These are phyloP conservation scores for Gastrophysa polygoni DNA, from an alignment of 2,888 invertebrate genomes.

Conservation along the genomic window DNA sequence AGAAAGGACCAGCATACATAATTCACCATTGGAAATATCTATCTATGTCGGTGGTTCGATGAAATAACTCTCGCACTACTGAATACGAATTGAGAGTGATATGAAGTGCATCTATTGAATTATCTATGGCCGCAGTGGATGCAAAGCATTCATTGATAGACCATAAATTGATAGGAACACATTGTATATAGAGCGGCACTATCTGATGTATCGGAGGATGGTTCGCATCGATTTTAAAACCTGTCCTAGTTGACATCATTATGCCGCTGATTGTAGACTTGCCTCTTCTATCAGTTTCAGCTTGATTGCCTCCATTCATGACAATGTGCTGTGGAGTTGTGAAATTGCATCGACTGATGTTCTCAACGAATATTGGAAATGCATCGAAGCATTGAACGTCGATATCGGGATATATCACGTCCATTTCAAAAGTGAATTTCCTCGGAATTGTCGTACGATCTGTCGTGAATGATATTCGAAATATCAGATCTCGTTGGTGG, in stretches of 20 bases:
- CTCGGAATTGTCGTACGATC: no score
- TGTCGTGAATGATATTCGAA: no score
- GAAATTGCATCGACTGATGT: conserved; percentile 8
- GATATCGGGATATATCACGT: no score
- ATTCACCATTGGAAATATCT: no score
- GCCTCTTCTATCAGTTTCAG: conserved; percentile 23
- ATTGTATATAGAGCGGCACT: not conserved
- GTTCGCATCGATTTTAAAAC: conserved; percentile 19
- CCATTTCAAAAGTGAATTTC: no score
- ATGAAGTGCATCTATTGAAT: not conserved
- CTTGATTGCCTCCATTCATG: conserved; percentile 23
- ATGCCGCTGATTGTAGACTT: conserved; percentile 20
- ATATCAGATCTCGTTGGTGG: no score
- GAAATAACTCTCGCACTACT: not conserved
- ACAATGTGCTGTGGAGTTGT: not conserved
- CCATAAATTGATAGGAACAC: not conserved
- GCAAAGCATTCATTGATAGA: not conserved
- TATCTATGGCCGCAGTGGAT: not conserved
- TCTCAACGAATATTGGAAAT: conserved; percentile 13
- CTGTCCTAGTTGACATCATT: conserved; percentile 13
- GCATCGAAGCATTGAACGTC: not conserved
- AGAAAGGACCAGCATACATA: no score
- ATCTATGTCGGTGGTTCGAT: not conserved
- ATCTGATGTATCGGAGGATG: not conserved
- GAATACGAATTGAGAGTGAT: not conserved